Evolutionary conservation across 2,888 invertebrate genomes (phyloP), one percentile per base, ranked within the genome.

Genomic region (Acrobasis repandana): DNA sequence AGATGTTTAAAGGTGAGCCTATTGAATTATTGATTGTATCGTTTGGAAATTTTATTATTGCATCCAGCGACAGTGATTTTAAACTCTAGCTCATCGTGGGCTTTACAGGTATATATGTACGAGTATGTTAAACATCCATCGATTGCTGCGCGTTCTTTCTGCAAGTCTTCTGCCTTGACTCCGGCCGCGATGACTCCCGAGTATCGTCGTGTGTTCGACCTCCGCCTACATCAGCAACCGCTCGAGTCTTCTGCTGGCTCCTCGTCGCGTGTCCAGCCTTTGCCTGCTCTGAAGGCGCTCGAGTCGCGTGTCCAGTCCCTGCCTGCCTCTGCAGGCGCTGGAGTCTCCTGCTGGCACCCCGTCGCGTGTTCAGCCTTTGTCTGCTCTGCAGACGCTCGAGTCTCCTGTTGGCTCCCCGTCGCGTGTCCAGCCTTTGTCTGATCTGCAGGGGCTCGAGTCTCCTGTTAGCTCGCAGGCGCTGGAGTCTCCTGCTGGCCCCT

Each of bases 391-490:
- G 15, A 16, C 33, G 15, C 52, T 52, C 15, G 4, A 14, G 33
- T 14, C 51, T 54, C 54, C 9, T 9, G 20, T 11, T 11, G 28
- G 28, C 28, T 28, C 6, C 28, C 8, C 28, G 28, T 6, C 28
- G 28, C 18, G 33, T 33, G 51, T 4, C 33, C 15, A 2, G 14
- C 51, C 36, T 38, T 33, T n/a, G 11, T 18, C 10, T 14, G 15
- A 11, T 38, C 36, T 36, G 54, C 54, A 36, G 38, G 16, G 16
- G 36, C 54, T 54, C 54, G 38, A 6, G 54, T 36, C 54, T 9
- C 36, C 54, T 9, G 43, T 0, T 20, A n/a, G 14, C 56, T 9
- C 11, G n/a, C 56, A 16, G 56, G 20, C 15, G 56, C 56, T 56
- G 43, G 18, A 8, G 54, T 38, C 56, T 11, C 36, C 56, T 10